Base-by-base conservation (phyloP, 2,113 vertebrate species). In the Ageneiosus marmoratus region DNA sequence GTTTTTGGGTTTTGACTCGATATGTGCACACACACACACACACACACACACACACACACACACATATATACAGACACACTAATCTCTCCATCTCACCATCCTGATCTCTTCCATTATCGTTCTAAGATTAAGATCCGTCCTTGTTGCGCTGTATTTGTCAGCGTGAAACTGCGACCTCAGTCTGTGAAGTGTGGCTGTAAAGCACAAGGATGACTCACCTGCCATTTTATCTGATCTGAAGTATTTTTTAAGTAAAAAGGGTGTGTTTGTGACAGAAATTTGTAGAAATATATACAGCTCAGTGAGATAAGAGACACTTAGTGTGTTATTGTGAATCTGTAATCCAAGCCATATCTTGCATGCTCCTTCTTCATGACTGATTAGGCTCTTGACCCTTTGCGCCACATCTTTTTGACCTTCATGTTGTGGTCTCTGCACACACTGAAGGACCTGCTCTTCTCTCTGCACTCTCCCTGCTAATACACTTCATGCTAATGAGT, bases 351-450 rank as follows among this genome's bases (percentile, higher is more conserved):
- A 53, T 50, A 65, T 7, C n/a, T 60, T 22, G 4, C 41, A 72
- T 3, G 13, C 50, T 81, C 67, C 22, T 22, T 56, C 12, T 9
- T 20, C 20, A 29, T 77, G 83, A 81, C 56, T 81, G 76, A 81
- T 81, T 85, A 62, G 27, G 48, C 73, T 84, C 46, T 85, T 76
- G 70, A 77, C 58, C 60, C 48, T 24, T 51, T 67, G 65, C 44
- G 50, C 50, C 56, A 20, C 1, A 20, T 77, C 41, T 48, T 55
- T 56, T n/a, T 27, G 8, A 24, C 24, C 62, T 79, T 63, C 55
- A 11, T n/a, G 50, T 76, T 32, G 22, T 65, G 50, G 15, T 69
- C 11, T 76, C 60, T 32, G 41, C 20, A 84, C 34, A 4, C n/a
- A n/a, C 67, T 37, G 32, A 62, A 62, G 34, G 16, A 67, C 34